These are phyloP conservation scores for Eueremaeus valkanovi DNA, from an alignment of 2,888 invertebrate genomes.

Conservation along the genomic window DNA sequence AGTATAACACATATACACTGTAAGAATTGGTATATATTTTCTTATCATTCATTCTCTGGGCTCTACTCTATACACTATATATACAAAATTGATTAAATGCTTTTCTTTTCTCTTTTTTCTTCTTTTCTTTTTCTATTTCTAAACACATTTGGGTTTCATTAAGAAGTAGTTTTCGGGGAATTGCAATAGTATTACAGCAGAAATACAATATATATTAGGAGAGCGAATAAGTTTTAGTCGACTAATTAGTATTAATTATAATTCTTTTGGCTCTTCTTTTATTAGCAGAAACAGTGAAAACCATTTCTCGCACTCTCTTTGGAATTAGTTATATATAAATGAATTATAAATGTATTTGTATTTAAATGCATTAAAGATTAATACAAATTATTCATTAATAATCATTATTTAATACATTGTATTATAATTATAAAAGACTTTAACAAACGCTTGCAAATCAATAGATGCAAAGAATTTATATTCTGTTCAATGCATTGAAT, in stretches of 20 bases:
- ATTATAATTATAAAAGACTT: no score
- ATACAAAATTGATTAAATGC: conserved; percentile 20
- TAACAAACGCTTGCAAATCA: no score
- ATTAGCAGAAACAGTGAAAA: neutral
- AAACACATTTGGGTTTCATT: conserved; percentile 3
- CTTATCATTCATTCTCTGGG: neutral
- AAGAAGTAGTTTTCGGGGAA: neutral
- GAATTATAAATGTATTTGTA: no score
- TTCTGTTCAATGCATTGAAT: no score
- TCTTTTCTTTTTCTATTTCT: neutral
- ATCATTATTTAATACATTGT: no score
- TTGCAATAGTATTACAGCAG: neutral
- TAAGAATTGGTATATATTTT: conserved; percentile 25
- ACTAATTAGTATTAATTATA: conserved; percentile 22
- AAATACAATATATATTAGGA: neutral
- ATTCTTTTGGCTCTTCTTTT: neutral
- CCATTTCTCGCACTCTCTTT: neutral
- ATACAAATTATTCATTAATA: neutral
- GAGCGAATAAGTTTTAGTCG: neutral
- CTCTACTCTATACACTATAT: neutral
- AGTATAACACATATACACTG: neutral
- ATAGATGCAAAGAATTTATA: no score
- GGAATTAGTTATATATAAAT: no score
- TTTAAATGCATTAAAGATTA: no score
- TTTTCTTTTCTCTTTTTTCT: neutral